Percentiles rank a stretch among this genome's conserved stretches.
phyloP scores from a whole-genome alignment of 2,888 invertebrate species.

The Xestia rhomboidea region DNA sequence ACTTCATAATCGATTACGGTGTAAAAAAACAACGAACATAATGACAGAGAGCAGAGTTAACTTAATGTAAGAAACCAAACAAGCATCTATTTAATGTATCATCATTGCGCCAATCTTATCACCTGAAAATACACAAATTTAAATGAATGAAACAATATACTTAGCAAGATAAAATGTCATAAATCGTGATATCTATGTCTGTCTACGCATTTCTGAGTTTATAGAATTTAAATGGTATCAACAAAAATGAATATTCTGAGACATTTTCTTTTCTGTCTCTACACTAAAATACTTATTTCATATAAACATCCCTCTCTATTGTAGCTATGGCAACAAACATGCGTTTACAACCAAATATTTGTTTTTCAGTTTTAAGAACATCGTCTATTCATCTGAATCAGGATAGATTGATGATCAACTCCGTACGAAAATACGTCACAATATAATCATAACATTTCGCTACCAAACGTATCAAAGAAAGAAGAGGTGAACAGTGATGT shows the following conservation, averaged over 20 bases:
- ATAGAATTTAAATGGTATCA: not conserved
- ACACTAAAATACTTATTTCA: too few species aligned
- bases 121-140: not conserved
- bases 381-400: not conserved
- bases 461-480: not conserved
- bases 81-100: not conserved
- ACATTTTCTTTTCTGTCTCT: too few species aligned
- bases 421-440: not conserved
- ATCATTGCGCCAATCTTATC: not conserved
- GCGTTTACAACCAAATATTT: not conserved
- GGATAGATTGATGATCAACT: not conserved
- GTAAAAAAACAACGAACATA: not conserved
- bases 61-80: not conserved
- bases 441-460: not conserved
- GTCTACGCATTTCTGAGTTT: not conserved
- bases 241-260: not conserved
- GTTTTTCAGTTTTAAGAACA: slow-evolving; percentile 17
- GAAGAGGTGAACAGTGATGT: slow-evolving; percentile 40
- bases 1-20: not conserved
- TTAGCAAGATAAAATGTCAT: not conserved
- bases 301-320: not conserved
- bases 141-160: not conserved
- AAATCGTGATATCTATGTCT: not conserved
- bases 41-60: not conserved
- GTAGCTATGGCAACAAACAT: not conserved